Base-by-base conservation (phyloP, 2,797 vertebrate genomes). In the Myotis vivesi region DNA sequence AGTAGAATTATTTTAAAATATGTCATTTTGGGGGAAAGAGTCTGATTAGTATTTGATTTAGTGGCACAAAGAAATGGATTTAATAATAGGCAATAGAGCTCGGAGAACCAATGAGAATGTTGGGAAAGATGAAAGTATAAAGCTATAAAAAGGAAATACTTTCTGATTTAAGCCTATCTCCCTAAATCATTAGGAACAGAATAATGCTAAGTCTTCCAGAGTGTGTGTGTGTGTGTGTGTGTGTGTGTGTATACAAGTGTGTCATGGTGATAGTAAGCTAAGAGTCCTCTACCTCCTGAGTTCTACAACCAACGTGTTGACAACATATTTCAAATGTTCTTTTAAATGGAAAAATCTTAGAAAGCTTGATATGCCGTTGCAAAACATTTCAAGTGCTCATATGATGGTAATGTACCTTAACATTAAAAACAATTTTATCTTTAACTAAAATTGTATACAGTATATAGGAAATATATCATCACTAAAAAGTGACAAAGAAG, bases 11-110 rank as follows among this genome's bases (percentile, higher is more conserved):
- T 95, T 95, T 68, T 95, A 75, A 98, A 95, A 38, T 91, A 82
- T 17, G 53, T 94, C 64, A 46, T 59, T 95, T 97, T 96, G 68
- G 84, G 30, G 15, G 68, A 87, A 80, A 87, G 38, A 92, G 86
- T 69, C 28, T 96, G 55, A 96, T 96, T 79, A 96, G 87, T 96
- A 96, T 96, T 96, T 97, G 4, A 95, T 97, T 97, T 95, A 95
- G 9, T 71, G 33, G 28, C n/a, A 80, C 16, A 53, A 30, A 89
- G 7, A 91, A 85, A 75, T 91, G 23, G 91, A 72, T 85, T 86
- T 51, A 89, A 30, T 84, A 38, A 57, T 22, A 33, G 82, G 68
- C 59, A 88, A 6, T 13, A 79, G 13, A 69, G 12, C 8, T 77
- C 2, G 13, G 10, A 93, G 68, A 64, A 92, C 36, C 19, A 84